Evolutionary conservation across 2,888 invertebrate species (phyloP), one percentile per base, ranked within the genome.

Genomic region (Acanthosepion pharaonis): DNA sequence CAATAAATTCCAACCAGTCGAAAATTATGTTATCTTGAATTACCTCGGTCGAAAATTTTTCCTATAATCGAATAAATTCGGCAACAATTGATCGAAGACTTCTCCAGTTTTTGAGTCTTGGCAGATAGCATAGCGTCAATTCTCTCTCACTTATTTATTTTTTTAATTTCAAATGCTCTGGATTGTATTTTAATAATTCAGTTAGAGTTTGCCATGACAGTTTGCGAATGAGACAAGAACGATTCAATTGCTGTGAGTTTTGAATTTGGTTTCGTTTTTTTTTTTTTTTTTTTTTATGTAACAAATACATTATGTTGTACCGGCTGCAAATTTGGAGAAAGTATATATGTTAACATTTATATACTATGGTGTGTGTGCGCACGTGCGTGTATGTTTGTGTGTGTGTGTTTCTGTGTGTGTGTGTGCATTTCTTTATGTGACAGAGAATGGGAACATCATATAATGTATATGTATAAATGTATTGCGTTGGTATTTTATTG

Each of bases 1-100:
- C n/a, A 78, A 33, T n/a, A 78, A 78, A 78, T 78, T 78, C 78
- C 78, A n/a, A 78, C 78, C n/a, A 11, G 11, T 78, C n/a, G 78
- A 78, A 78, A 78, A 78, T 78, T 15, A 78, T n/a, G 78, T 78
- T 78, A 78, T 78, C 78, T 78, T 78, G n/a, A n/a, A 78, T 78
- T 15, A 78, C n/a, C 11, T 78, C n/a, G 15, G 15, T n/a, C 15
- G 78, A 78, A 33, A 78, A 15, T 78, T n/a, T 33, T 9, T 11
- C n/a, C 78, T 78, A 33, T 78, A 78, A 78, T 78, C 78, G 9
- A 78, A 78, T 78, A n/a, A n/a, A 78, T 78, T n/a, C 78, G 78
- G n/a, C 78, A 78, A n/a, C 78, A 78, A 78, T 33, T 78, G 11
- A n/a, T 78, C n/a, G 78, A 78, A 78, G n/a, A n/a, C 78, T 33